Conservation (phyloP, 2,113 vertebrate genomes). For the Mesoclemmys tuberculata region DNA sequence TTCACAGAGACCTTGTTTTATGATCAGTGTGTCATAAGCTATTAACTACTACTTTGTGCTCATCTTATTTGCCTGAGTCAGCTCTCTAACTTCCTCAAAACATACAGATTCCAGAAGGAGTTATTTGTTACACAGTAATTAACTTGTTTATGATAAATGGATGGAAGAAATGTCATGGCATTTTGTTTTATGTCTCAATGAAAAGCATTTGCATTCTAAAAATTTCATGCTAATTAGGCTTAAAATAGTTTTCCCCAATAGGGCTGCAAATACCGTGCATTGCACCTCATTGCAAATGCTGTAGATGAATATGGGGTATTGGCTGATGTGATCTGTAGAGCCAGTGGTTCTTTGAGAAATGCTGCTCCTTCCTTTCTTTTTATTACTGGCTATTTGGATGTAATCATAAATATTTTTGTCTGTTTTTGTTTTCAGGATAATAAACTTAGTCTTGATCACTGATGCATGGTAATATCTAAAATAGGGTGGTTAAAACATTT, state of each 20-base stretch:
- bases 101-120: conserved; percentile 69
- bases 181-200: conserved; percentile 83
- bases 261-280: conserved; percentile 43
- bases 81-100: conserved; percentile 64
- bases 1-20: conserved; percentile 64
- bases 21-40: conserved; percentile 50
- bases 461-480: neutral
- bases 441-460: neutral
- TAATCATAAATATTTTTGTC: fast-evolving
- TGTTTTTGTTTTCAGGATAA: neutral
- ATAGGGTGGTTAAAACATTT: neutral
- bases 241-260: conserved; percentile 75
- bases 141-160: conserved; percentile 86
- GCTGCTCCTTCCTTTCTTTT: neutral
- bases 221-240: conserved; percentile 78
- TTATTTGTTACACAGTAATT: conserved; percentile 82
- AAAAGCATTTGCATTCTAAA: conserved; percentile 79
- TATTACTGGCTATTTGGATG: neutral
- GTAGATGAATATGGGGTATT: neutral
- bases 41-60: conserved; percentile 61
- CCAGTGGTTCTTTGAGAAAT: neutral
- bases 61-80: conserved; percentile 71
- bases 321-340: neutral
- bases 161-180: conserved; percentile 79
- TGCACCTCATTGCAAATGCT: fast-evolving